Evolutionary conservation across 2,888 invertebrate species (phyloP).

Genomic region (Perizoma affinitatum): DNA sequence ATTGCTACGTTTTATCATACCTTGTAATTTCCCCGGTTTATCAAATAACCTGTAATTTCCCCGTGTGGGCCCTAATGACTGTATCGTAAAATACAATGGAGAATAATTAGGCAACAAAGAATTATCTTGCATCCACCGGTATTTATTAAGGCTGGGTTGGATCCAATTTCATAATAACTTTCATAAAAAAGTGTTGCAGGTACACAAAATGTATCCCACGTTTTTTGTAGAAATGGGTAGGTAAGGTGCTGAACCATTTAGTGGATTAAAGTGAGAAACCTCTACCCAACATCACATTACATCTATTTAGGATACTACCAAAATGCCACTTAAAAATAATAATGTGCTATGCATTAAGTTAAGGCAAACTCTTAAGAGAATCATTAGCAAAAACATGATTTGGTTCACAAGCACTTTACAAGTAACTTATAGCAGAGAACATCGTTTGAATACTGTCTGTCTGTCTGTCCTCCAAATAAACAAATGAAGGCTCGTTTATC

Average conservation of each 20-base stretch:
- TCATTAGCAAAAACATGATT: too few species aligned
- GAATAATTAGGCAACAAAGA: conserved; percentile 31
- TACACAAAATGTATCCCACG: conserved; percentile 1
- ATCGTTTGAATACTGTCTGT: conserved; percentile 4
- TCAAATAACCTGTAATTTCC: conserved; percentile 22
- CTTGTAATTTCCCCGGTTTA: conserved; percentile 22
- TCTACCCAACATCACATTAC: too few species aligned
- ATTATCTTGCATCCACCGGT: conserved; percentile 7
- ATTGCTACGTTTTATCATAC: conserved; percentile 28
- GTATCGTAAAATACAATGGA: conserved; percentile 36
- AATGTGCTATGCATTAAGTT: too few species aligned
- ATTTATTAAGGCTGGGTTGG: conserved; percentile 1
- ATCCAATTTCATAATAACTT: conserved; percentile 9
- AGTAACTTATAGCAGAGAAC: background rate
- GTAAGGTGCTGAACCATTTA: background rate
- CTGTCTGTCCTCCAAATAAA: background rate
- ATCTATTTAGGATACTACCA: too few species aligned
- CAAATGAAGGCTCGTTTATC: conserved; percentile 25
- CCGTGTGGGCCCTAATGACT: conserved; percentile 19
- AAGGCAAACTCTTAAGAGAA: too few species aligned
- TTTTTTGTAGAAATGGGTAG: conserved; percentile 7
- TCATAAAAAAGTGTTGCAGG: background rate
- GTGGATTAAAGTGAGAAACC: background rate
- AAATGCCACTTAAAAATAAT: too few species aligned
- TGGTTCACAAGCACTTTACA: too few species aligned